phyloP scores from a whole-genome alignment of 2,888 invertebrate species.

The Helicoverpa assulta region DNA sequence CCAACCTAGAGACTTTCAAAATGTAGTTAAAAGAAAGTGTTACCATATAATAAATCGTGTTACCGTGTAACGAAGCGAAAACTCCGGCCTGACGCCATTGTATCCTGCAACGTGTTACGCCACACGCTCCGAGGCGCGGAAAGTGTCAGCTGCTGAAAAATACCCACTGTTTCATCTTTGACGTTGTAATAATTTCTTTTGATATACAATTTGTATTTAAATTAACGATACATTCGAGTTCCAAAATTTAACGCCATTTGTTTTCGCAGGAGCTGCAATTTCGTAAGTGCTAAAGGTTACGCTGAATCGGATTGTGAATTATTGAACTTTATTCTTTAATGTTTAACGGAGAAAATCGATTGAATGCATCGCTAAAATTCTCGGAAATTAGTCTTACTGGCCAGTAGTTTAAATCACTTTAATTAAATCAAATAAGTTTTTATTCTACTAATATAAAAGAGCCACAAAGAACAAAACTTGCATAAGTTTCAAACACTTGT shows the following conservation, averaged over 20 bases:
- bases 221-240: no score
- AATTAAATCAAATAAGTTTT: not conserved
- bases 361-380: no score
- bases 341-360: no score
- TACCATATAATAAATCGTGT: slow-evolving; percentile 42
- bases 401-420: no score
- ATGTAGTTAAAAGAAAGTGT: slow-evolving; percentile 33
- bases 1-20: slow-evolving; percentile 19
- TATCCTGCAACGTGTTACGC: slow-evolving; percentile 41
- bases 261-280: no score
- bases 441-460: not conserved
- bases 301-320: no score
- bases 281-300: no score
- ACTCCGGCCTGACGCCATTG: slow-evolving; percentile 36
- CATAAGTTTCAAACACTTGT: not conserved
- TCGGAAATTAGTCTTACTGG: no score
- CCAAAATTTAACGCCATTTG: no score
- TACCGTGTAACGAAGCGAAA: slow-evolving; percentile 40
- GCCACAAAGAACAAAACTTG: not conserved
- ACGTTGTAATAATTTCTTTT: not conserved
- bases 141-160: slow-evolving; percentile 34
- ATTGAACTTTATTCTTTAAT: no score
- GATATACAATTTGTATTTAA: no score
- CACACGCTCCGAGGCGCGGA: slow-evolving; percentile 20
- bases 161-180: slow-evolving; percentile 16